These are phyloP conservation scores for Anomalospiza imberbis DNA, from an alignment of 2,797 vertebrate species.

Conservation along the genomic window DNA sequence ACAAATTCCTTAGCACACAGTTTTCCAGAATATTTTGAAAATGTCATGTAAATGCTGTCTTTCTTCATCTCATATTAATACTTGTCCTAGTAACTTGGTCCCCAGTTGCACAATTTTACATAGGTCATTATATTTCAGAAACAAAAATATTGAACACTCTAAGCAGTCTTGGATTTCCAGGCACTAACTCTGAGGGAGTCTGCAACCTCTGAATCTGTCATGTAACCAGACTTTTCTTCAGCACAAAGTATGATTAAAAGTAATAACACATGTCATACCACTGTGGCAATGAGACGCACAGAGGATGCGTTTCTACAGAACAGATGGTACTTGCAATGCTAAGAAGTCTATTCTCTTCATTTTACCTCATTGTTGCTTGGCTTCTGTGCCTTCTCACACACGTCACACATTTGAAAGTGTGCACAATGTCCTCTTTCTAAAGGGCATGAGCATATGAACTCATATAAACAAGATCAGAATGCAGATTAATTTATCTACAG, in stretches of 20 bases:
- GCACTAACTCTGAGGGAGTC: conserved; percentile 31
- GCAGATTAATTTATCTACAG: conserved; percentile 36
- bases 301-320: conserved; percentile 72
- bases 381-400: conserved; percentile 67
- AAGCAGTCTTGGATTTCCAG: conserved; percentile 38
- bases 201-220: conserved; percentile 67
- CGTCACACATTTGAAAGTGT: conserved; percentile 67
- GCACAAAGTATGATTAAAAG: conserved; percentile 69
- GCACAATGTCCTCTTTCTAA: conserved; percentile 65
- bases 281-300: conserved; percentile 71
- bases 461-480: conserved; percentile 52
- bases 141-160: conserved; percentile 30
- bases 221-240: conserved; percentile 62
- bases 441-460: conserved; percentile 60
- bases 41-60: neutral
- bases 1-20: neutral
- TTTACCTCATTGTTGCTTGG: conserved; percentile 68
- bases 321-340: conserved; percentile 72
- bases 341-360: conserved; percentile 69
- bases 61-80: neutral
- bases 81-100: neutral
- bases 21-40: neutral
- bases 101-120: neutral
- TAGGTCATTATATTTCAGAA: conserved; percentile 10
- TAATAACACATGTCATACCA: conserved; percentile 72